These are phyloP conservation scores for Gymnoscopelus braueri DNA, from an alignment of 2,797 vertebrate genomes.

Conservation along the genomic window DNA sequence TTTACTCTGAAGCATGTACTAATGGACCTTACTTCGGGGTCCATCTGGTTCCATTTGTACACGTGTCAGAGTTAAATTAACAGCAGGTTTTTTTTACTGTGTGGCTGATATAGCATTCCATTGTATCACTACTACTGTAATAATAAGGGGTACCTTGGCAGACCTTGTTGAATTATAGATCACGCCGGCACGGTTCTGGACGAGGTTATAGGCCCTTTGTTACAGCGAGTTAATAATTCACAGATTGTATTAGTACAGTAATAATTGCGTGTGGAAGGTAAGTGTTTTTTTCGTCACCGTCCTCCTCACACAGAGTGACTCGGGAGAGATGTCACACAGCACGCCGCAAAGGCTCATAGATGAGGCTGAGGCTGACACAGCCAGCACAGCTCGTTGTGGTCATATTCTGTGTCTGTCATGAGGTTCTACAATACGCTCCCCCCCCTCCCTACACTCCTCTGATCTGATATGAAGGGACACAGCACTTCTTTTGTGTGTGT, in stretches of 20 bases:
- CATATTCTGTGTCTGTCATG: not conserved
- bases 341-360: slow-evolving; percentile 16
- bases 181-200: slow-evolving; percentile 74
- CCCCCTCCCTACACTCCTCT: slow-evolving; percentile 8
- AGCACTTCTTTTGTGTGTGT: not conserved
- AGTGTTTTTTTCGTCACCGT: slow-evolving; percentile 31
- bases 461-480: slow-evolving; percentile 22
- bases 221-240: slow-evolving; percentile 82
- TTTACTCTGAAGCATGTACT: no score
- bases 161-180: slow-evolving; percentile 82
- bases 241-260: slow-evolving; percentile 77
- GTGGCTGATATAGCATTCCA: slow-evolving; percentile 71
- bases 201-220: slow-evolving; percentile 77
- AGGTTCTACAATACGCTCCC: slow-evolving; percentile 3
- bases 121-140: slow-evolving; percentile 70
- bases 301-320: slow-evolving; percentile 30
- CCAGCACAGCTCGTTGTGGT: not conserved
- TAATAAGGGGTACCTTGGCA: slow-evolving; percentile 75
- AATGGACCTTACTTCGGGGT: no score
- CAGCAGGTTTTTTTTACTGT: not conserved
- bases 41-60: no score
- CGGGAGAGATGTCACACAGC: not conserved
- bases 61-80: no score
- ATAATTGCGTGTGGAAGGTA: slow-evolving; percentile 70
- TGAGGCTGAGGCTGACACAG: not conserved